A percentile compares a stretch with the other conserved stretches of the same genome.
phyloP scores from a whole-genome alignment of 2,888 invertebrate genomes.

The Epinotia ramella region DNA sequence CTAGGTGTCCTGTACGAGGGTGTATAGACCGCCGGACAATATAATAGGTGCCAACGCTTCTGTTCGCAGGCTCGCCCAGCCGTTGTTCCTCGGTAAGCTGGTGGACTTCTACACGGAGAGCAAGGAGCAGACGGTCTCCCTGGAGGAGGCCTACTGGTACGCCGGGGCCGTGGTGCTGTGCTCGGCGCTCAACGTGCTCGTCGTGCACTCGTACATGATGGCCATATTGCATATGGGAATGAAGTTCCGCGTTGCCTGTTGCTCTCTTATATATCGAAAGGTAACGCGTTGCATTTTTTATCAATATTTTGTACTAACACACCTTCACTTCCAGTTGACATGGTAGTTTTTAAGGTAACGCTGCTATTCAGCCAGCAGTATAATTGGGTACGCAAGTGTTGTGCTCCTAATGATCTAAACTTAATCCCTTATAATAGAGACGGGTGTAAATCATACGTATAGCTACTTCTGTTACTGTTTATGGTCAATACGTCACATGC shows the following conservation, averaged over 20 bases:
- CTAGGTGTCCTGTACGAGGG: too few relatives aligned
- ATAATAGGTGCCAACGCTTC: background rate
- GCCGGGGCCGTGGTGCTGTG: constrained; percentile 90
- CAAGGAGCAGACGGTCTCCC: constrained; percentile 58
- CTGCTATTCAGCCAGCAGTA: too few relatives aligned
- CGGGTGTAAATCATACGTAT: too few relatives aligned
- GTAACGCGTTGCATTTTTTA: constrained; percentile 53
- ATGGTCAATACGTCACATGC: too few relatives aligned
- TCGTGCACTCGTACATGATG: constrained; percentile 96
- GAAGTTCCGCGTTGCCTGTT: constrained; percentile 92
- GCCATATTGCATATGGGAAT: constrained; percentile 92
- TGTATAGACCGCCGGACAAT: background rate
- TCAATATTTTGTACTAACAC: background rate
- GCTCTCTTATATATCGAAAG: constrained; percentile 94
- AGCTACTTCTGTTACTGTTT: too few relatives aligned
- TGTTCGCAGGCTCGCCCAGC: constrained; percentile 85
- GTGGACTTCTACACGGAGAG: constrained; percentile 85
- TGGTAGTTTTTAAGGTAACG: background rate
- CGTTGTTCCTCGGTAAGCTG: constrained; percentile 87
- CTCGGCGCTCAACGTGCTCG: constrained; percentile 90
- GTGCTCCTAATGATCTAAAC: too few relatives aligned
- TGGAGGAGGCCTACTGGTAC: constrained; percentile 89
- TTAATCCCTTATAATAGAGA: too few relatives aligned
- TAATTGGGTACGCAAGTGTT: too few relatives aligned
- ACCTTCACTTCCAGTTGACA: background rate